These are phyloP conservation scores for Aquatica leii DNA, from an alignment of 2,888 invertebrate genomes.

Conservation along the genomic window DNA sequence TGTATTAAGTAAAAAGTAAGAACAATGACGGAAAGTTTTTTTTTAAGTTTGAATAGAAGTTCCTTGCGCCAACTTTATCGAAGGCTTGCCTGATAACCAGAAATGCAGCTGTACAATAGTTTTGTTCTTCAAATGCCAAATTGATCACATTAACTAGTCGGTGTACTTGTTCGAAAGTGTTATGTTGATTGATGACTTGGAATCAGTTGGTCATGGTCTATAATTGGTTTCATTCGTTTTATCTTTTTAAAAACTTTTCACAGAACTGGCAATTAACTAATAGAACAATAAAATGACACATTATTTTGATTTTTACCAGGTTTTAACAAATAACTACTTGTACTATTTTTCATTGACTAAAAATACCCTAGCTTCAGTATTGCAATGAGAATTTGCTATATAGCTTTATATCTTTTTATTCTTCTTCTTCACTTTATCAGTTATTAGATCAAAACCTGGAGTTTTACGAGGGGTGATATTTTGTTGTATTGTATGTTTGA, in stretches of 20 bases:
- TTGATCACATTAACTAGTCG: constrained; percentile 1
- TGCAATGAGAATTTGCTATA: too few species aligned
- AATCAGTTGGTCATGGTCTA: not conserved
- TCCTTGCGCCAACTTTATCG: not conserved
- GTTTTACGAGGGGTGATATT: too few species aligned
- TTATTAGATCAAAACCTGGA: too few species aligned
- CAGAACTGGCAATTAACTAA: not conserved
- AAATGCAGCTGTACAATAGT: not conserved
- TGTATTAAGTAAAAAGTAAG: too few species aligned
- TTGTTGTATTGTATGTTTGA: too few species aligned
- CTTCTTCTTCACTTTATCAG: too few species aligned
- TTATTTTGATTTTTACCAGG: not conserved
- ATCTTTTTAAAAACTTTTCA: constrained; percentile 6
- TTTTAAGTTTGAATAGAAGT: not conserved
- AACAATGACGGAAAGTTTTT: too few species aligned
- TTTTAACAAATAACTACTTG: constrained; percentile 5
- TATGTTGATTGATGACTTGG: constrained; percentile 8
- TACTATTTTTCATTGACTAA: not conserved
- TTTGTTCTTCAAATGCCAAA: not conserved
- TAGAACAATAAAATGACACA: not conserved
- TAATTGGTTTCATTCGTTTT: too few species aligned
- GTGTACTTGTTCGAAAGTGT: constrained; percentile 5
- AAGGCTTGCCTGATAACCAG: not conserved
- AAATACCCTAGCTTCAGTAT: not conserved
- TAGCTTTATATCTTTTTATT: too few species aligned